These are phyloP conservation scores for Microtus ochrogaster DNA, from an alignment of 2,113 vertebrate species.

Conservation along the genomic window DNA sequence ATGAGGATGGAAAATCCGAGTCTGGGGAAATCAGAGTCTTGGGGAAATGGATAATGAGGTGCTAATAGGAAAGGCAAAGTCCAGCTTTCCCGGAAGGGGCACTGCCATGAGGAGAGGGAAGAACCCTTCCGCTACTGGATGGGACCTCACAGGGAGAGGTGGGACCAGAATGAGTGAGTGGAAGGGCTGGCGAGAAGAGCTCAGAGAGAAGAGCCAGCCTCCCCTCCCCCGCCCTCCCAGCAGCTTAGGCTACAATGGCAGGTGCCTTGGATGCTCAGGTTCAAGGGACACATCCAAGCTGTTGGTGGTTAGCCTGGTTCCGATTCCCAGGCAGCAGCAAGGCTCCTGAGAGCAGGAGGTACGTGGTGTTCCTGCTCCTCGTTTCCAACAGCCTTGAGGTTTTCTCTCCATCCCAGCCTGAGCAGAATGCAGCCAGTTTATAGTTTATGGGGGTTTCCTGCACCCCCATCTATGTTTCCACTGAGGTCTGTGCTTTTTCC, in stretches of 20 bases:
- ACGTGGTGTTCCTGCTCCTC: neutral
- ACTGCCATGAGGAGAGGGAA: neutral
- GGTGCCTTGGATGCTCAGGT: accelerated
- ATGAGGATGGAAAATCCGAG: neutral
- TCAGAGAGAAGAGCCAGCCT: neutral
- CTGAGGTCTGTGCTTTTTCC: constrained; percentile 87
- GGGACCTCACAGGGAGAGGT: accelerated
- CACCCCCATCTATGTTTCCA: constrained; percentile 86
- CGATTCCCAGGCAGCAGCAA: neutral
- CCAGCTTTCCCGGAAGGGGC: neutral
- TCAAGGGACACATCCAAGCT: neutral
- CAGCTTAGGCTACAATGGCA: accelerated
- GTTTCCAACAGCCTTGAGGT: constrained; percentile 57
- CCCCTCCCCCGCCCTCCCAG: neutral
- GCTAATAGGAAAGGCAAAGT: neutral
- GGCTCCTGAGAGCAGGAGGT: neutral
- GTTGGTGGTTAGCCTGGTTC: neutral
- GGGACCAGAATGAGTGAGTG: accelerated
- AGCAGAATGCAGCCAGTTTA: constrained; percentile 79
- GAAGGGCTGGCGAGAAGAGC: neutral
- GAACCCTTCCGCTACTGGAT: neutral
- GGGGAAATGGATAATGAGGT: neutral
- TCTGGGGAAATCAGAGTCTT: neutral
- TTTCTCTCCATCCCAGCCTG: constrained; percentile 62
- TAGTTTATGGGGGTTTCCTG: constrained; percentile 83